Evolutionary conservation across 1,140 invertebrate species (phyloP).

Genomic region (Zophobas atratus): DNA sequence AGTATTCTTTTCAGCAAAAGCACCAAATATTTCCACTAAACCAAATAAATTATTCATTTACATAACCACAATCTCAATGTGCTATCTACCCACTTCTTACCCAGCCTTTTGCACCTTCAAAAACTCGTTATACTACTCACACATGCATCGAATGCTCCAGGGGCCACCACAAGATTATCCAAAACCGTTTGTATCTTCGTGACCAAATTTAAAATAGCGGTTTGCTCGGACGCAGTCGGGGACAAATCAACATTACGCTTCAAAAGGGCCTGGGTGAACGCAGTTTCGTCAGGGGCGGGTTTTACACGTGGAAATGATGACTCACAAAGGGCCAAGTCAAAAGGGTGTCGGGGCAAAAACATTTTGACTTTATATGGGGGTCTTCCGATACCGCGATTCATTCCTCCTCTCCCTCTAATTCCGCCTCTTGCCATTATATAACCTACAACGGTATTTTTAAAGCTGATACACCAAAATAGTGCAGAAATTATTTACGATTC

Average conservation of each 20-base stretch:
- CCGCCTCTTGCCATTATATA: constrained; percentile 71
- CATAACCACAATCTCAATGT: too few relatives aligned
- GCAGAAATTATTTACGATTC: constrained; percentile 15
- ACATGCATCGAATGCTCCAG: constrained; percentile 94
- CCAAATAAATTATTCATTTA: too few relatives aligned
- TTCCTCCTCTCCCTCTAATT: constrained; percentile 76
- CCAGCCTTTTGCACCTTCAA: constrained; percentile 2
- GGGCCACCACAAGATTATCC: constrained; percentile 94
- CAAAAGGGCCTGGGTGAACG: constrained; percentile 89
- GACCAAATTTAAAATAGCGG: constrained; percentile 91
- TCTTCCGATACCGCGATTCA: constrained; percentile 79
- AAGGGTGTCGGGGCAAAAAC: constrained; percentile 89
- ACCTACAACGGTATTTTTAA: constrained; percentile 9
- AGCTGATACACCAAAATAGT: neutral
- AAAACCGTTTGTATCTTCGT: constrained; percentile 94
- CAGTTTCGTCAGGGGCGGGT: constrained; percentile 84
- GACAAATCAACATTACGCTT: constrained; percentile 94
- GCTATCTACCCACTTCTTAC: too few relatives aligned
- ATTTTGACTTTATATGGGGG: constrained; percentile 77
- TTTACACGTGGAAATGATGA: constrained; percentile 90
- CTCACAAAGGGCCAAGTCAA: constrained; percentile 92
- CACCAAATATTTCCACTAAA: too few relatives aligned
- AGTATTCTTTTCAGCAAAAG: too few relatives aligned
- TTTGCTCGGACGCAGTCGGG: constrained; percentile 90
- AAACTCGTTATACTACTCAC: constrained; percentile 76